Percentiles rank a stretch among this genome's conserved stretches.
phyloP scores from a whole-genome alignment of 2,888 invertebrate species.

The Taenaris catops region DNA sequence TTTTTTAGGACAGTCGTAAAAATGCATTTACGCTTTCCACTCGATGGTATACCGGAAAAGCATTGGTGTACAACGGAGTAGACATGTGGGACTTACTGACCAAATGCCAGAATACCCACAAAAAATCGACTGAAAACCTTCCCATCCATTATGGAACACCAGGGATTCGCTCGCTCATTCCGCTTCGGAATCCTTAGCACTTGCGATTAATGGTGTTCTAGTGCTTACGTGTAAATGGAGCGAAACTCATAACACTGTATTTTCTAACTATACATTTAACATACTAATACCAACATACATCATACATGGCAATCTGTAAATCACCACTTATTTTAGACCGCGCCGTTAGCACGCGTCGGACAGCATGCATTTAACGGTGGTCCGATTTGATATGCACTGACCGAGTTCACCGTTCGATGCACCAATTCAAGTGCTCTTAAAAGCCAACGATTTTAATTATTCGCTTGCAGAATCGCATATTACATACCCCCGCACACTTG shows the following conservation, averaged over 20 bases:
- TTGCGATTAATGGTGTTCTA: background rate
- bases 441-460: conserved; percentile 16
- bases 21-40: too few relatives aligned
- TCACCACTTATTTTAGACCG: conserved; percentile 15
- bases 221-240: conserved; percentile 1
- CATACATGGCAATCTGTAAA: conserved; percentile 2
- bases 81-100: too few relatives aligned
- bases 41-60: too few relatives aligned
- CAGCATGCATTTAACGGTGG: conserved; percentile 27
- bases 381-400: conserved; percentile 26
- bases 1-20: too few relatives aligned
- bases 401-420: conserved; percentile 22
- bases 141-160: too few relatives aligned
- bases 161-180: too few relatives aligned
- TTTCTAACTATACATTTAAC: conserved; percentile 3
- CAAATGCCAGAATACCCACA: too few relatives aligned
- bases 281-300: conserved; percentile 1
- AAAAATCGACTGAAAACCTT: too few relatives aligned
- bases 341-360: conserved; percentile 28
- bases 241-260: conserved; percentile 1
- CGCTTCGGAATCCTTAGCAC: too few relatives aligned
- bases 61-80: too few relatives aligned
- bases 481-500: too few relatives aligned
- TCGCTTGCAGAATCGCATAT: too few relatives aligned
- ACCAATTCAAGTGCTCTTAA: conserved; percentile 13